Percentiles rank a stretch among this genome's conserved stretches.
phyloP scores from a whole-genome alignment of 2,797 vertebrate species.

The Forpus xanthops region DNA sequence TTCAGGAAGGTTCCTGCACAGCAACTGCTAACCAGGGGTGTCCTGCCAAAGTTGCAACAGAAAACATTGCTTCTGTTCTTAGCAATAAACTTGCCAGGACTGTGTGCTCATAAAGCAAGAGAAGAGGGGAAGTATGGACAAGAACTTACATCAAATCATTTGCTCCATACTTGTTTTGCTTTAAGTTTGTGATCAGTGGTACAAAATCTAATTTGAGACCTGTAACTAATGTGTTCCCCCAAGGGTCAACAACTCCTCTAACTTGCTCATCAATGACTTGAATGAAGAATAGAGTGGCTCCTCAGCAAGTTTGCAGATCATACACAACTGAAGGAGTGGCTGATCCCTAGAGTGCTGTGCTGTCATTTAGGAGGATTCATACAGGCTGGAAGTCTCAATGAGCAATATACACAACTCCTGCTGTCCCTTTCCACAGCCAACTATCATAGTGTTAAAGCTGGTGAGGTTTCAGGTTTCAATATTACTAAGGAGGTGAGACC shows the following conservation, averaged over 20 bases:
- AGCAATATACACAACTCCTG: neutral
- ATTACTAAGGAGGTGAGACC: neutral
- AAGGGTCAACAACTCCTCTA: neutral
- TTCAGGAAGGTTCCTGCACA: neutral
- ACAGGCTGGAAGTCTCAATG: neutral
- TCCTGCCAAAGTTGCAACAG: neutral
- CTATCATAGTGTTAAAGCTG: neutral
- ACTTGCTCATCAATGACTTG: neutral
- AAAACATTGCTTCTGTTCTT: neutral
- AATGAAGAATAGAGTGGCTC: neutral
- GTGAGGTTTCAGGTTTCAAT: rapidly evolving
- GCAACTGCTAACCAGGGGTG: neutral
- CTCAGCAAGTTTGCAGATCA: neutral
- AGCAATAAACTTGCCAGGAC: neutral
- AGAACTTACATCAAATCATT: neutral
- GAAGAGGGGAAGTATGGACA: neutral
- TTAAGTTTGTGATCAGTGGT: neutral
- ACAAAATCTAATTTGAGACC: neutral
- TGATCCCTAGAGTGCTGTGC: neutral
- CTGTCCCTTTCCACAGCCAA: neutral
- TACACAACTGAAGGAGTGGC: neutral
- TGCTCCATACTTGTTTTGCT: neutral
- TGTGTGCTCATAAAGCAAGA: neutral
- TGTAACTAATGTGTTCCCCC: neutral
- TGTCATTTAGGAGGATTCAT: neutral